Conservation (phyloP, 2,888 invertebrate species). For the Suillia variegata region DNA sequence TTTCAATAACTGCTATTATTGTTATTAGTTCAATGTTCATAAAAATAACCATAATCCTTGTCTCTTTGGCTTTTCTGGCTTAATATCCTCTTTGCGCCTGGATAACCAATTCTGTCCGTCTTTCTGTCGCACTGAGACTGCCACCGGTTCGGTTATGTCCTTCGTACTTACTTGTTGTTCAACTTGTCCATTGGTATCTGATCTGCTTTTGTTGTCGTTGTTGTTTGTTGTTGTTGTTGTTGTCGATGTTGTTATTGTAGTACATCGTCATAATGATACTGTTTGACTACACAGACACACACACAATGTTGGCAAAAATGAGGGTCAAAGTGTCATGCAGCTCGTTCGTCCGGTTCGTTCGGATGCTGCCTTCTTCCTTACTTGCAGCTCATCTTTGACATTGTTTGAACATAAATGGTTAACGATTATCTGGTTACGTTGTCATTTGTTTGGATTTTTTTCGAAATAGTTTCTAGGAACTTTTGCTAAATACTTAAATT, state of each 20-base stretch:
- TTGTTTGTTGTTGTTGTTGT: conserved; percentile 3
- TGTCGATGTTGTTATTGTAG: conserved; percentile 8
- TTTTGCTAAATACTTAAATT: no score
- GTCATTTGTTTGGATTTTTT: no score
- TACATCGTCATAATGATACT: conserved; percentile 17
- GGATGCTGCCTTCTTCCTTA: no score
- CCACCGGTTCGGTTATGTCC: no score
- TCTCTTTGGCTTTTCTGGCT: not conserved
- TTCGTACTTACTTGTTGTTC: not conserved
- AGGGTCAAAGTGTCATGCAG: conserved; percentile 24
- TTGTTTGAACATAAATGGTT: conserved; percentile 16
- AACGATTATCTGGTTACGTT: conserved; percentile 13
- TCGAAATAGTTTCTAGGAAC: no score
- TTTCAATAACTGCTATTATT: conserved; percentile 20
- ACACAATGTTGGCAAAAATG: conserved; percentile 21
- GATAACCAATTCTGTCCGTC: not conserved
- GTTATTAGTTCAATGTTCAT: conserved; percentile 27
- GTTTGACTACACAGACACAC: no score
- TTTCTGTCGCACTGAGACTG: no score
- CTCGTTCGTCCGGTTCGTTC: no score
- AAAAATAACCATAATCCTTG: conserved; percentile 25
- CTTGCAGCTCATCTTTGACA: conserved; percentile 20
- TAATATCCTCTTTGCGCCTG: no score
- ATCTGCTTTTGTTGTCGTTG: conserved; percentile 2
- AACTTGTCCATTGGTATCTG: not conserved